Evolutionary conservation across 2,888 invertebrate genomes (phyloP), one percentile per base, ranked within the genome.

Genomic region (Morinoia aosen): DNA sequence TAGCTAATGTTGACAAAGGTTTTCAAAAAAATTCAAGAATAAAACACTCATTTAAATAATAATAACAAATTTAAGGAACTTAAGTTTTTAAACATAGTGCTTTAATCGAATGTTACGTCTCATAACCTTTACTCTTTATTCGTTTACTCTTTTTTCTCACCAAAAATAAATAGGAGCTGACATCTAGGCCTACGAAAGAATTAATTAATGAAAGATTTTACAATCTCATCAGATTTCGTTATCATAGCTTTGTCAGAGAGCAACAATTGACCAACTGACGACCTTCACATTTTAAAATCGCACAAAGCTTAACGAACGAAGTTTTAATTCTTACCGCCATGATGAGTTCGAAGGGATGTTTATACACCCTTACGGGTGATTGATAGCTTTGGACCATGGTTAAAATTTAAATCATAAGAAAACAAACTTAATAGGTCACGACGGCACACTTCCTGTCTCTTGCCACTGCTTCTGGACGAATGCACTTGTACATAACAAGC

Each of bases 381-480:
- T 98, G 98, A 97, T 99, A 99, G 97, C 99, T 99, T 97, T 99
- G 99, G 97, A 99, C 99, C 99, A 99, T 99, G 95, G 95, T 97
- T 61, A 95, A 57, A 88, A 93, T 19, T 96, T 48, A 57, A 94
- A 95, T 95, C 94, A 90, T 39, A 88, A 58, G 58, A 95, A 93
- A 40, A 76, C 64, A 61, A 95, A 96, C 90, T 95, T 19, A 64
- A 57, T 95, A 57, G 95, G 94, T 95, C 90, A 90, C 93, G 57
- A 93, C 93, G 56, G 56, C 16, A 48, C 93, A 58, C 93, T 93
- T 95, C 95, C 95, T 95, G 95, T 64, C 40, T 95, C 95, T 64
- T 95, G 95, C 95, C 40, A 11, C n/a, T 33, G 56, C 33, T 40
- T 14, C 64, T 64, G 58, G 61, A 61, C 40, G 95, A 48, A 58